Percentiles rank a stretch among this genome's conserved stretches.
Conservation (phyloP, 1,140 invertebrate species). For the Cyrtorhinus lividipennis region DNA sequence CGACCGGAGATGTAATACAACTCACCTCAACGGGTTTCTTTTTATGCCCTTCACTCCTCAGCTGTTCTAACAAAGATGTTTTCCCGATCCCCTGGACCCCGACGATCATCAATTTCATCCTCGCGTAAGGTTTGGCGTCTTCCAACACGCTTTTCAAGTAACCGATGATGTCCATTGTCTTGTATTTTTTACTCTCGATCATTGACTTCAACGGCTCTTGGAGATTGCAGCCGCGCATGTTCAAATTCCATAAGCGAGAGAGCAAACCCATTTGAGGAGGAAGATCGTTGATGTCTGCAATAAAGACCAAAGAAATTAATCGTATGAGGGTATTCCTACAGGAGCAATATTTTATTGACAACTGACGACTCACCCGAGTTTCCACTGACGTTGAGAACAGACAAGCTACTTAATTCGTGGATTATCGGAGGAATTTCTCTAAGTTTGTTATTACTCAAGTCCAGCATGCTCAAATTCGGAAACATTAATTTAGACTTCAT, state of each 20-base stretch:
- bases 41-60: slow-evolving; percentile 71
- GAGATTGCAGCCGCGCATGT: slow-evolving; percentile 74
- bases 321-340: neutral
- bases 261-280: slow-evolving; percentile 90
- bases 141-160: slow-evolving; percentile 83
- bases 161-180: slow-evolving; percentile 91
- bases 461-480: slow-evolving; percentile 87
- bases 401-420: slow-evolving; percentile 72
- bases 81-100: slow-evolving; percentile 89
- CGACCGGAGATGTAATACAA: too few species aligned
- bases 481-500: slow-evolving; percentile 59
- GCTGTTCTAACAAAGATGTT: slow-evolving; percentile 77
- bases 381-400: slow-evolving; percentile 85
- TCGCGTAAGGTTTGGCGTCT: slow-evolving; percentile 82
- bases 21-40: slow-evolving; percentile 57
- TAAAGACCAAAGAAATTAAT: too few species aligned
- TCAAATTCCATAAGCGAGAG: slow-evolving; percentile 87
- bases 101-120: slow-evolving; percentile 97
- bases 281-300: slow-evolving; percentile 60
- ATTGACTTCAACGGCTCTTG: slow-evolving; percentile 83
- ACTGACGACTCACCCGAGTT: slow-evolving; percentile 57
- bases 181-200: slow-evolving; percentile 83
- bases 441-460: slow-evolving; percentile 79
- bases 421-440: slow-evolving; percentile 68
- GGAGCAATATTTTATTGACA: too few species aligned